Percentiles rank a stretch among this genome's conserved stretches.
These are phyloP conservation scores for Ips typographus DNA, from an alignment of 1,140 invertebrate genomes.

Conservation along the genomic window DNA sequence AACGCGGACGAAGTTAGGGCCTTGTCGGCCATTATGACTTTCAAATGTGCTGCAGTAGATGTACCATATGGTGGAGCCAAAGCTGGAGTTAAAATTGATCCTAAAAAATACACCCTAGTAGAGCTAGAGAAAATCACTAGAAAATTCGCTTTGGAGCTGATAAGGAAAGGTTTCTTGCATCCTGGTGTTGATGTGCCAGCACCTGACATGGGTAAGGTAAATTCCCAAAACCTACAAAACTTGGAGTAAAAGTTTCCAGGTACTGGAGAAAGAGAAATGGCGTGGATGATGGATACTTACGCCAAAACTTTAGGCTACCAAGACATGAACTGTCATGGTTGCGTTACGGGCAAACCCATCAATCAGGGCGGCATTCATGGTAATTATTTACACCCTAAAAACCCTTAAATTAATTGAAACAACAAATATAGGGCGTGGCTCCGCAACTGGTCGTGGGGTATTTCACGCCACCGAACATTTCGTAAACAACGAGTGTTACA, in stretches of 20 bases:
- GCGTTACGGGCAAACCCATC: slow-evolving; percentile 99
- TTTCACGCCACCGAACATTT: slow-evolving; percentile 99
- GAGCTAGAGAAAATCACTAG: slow-evolving; percentile 98
- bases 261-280: slow-evolving; percentile 98
- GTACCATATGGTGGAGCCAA: slow-evolving; percentile 97
- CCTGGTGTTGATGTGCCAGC: slow-evolving; percentile 97
- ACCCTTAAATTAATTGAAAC: background rate
- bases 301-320: slow-evolving; percentile 92
- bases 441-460: slow-evolving; percentile 95
- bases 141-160: slow-evolving; percentile 93
- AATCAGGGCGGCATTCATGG: slow-evolving; percentile 94
- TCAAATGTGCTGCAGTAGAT: slow-evolving; percentile 95
- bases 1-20: slow-evolving; percentile 91
- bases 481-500: slow-evolving; percentile 94
- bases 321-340: slow-evolving; percentile 97
- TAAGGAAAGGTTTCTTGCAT: slow-evolving; percentile 89
- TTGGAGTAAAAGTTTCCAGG: slow-evolving; percentile 8
- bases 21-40: slow-evolving; percentile 97
- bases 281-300: slow-evolving; percentile 99
- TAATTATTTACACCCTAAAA: background rate
- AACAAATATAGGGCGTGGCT: slow-evolving; percentile 67
- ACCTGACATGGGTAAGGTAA: slow-evolving; percentile 84
- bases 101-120: slow-evolving; percentile 89
- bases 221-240: background rate
- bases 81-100: slow-evolving; percentile 97